Conservation (phyloP, 2,113 vertebrate genomes). For the Phoenicopterus ruber region DNA sequence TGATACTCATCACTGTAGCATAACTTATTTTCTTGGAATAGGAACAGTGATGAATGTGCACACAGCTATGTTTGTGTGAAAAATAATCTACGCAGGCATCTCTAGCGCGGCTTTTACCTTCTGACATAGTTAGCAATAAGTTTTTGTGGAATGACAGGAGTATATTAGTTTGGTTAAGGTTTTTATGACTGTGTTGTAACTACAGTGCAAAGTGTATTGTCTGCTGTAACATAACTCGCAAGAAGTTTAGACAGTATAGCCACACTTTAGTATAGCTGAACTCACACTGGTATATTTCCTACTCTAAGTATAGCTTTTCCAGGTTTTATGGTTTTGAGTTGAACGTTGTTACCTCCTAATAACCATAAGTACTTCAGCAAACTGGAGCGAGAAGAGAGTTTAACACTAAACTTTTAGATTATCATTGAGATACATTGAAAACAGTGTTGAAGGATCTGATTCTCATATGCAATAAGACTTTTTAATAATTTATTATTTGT, state of each 20-base stretch:
- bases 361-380: neutral
- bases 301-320: neutral
- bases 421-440: neutral
- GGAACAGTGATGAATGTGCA: neutral
- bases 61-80: neutral
- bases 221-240: neutral
- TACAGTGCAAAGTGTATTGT: neutral
- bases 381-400: neutral
- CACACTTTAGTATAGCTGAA: neutral
- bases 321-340: neutral
- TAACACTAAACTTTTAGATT: neutral
- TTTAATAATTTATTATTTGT: neutral
- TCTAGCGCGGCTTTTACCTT: neutral
- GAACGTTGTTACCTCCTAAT: neutral
- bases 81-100: neutral
- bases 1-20: neutral
- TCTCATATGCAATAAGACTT: neutral
- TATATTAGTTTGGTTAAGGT: neutral
- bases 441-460: neutral
- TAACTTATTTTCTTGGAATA: neutral
- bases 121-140: neutral
- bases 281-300: neutral
- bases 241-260: neutral
- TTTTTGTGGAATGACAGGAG: neutral
- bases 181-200: neutral